phyloP scores from a whole-genome alignment of 37 sponge, comb jelly and placozoan species.

The Chondrilla cf. caribensis region DNA sequence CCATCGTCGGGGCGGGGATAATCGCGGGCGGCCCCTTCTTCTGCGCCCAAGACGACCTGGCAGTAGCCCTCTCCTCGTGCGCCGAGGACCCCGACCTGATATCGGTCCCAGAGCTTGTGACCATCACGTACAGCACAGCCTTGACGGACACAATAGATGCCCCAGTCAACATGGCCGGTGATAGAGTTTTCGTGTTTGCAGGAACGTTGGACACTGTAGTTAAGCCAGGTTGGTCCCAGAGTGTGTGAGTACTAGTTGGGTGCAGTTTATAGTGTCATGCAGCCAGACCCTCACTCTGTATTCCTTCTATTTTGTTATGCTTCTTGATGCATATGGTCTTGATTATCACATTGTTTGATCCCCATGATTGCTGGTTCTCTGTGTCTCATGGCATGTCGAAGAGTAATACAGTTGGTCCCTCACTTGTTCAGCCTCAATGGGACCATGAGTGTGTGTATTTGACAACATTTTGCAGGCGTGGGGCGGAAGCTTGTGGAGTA shows the following conservation, averaged over 20 bases:
- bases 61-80: slow-evolving; percentile 52
- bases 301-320: too few species aligned
- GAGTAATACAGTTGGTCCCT: too few species aligned
- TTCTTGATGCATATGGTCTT: too few species aligned
- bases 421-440: too few species aligned
- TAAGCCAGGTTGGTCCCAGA: slow-evolving; percentile 39
- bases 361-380: too few species aligned
- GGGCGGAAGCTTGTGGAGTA: slow-evolving; percentile 54
- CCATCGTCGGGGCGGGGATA: slow-evolving; percentile 70
- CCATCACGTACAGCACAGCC: slow-evolving; percentile 50
- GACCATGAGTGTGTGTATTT: too few species aligned
- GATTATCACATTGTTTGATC: too few species aligned
- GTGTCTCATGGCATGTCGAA: too few species aligned
- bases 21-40: slow-evolving; percentile 82
- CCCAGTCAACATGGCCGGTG: slow-evolving; percentile 30
- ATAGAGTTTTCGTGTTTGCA: slow-evolving; percentile 61
- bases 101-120: slow-evolving; percentile 48
- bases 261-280: background rate
- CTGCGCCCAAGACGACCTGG: slow-evolving; percentile 58
- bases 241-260: background rate
- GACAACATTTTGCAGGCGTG: slow-evolving; percentile 60
- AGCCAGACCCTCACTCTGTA: too few species aligned
- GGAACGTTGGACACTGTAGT: slow-evolving; percentile 66
- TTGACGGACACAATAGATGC: slow-evolving; percentile 42
- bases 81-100: slow-evolving; percentile 43